Evolutionary conservation across 2,113 vertebrate species (phyloP), one percentile per base, ranked within the genome.

Genomic region (Sclerurus mexicanus): DNA sequence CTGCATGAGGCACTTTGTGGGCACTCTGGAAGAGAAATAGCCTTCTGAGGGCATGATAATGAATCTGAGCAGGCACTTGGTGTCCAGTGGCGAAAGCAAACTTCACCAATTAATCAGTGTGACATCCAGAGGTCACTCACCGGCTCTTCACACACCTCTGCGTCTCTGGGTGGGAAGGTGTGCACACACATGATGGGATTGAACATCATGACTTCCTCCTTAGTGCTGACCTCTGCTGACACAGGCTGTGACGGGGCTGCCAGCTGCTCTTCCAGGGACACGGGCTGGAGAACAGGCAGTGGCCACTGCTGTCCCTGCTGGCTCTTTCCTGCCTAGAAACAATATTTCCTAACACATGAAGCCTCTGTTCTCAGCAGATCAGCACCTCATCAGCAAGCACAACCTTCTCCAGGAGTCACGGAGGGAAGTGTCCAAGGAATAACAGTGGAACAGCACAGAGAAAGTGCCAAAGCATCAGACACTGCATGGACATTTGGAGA

Each of bases 81-180:
- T 56, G 49, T 64, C 85, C 85, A 60, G 62, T 62, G 44, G 85
- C 49, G 90, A 68, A 68, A 79, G 31, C 31, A 91, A 94, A 82
- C 78, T 64, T 60, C n/a, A 24, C 75, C 79, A 87, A 93, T 94
- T 96, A 95, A 96, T 97, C 94, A 90, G 14, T 16, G 53, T 82
- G 85, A 79, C 82, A 90, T 73, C 53, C 87, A 90, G 94, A 95
- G 82, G 92, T 90, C 78, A n/a, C 69, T 87, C 4, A 2, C 42
- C 56, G 87, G 37, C 46, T 85, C 55, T 46, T 76, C 67, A 58
- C 60, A 60, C 4, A 37, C 28, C 62, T 93, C 75, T 60, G 53
- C 49, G 8, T 66, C 37, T 91, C 69, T 62, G n/a, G 14, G 47
- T 74, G 50, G 18, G 85, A 85, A 89, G 37, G 49, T 83, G 46